Evolutionary conservation across 2,797 vertebrate species (phyloP), one percentile per base, ranked within the genome.

Genomic region (Kryptolebias ocellatus): DNA sequence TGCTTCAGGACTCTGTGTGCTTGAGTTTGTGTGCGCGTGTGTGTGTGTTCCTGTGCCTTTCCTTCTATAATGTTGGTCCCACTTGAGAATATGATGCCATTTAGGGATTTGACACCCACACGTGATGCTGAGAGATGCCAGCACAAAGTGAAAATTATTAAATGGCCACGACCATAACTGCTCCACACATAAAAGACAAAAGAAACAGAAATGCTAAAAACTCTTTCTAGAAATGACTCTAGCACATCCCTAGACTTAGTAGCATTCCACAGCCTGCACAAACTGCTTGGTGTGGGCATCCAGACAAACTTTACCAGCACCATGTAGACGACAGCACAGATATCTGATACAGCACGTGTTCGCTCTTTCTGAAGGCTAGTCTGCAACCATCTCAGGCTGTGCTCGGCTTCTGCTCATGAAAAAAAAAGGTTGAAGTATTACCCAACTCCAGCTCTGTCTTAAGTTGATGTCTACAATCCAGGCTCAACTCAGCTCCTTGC

Each of bases 1-100:
- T 83, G 90, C 89, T 93, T 91, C 90, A 91, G 92, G 91, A 91
- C 89, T 92, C 83, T 89, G 79, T 90, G 88, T 90, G 90, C 89
- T 87, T 89, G 90, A 91, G 83, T 90, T 88, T 89, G 83, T 92
- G 86, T 80, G 87, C 75, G 84, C 47, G 84, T 57, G 87, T 83
- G 86, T 92, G 81, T 87, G 87, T 90, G 86, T 92, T 91, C 86
- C 87, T 91, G 87, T 89, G 90, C 88, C 89, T 92, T 92, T 91
- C 87, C 90, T 91, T 90, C 83, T 85, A 89, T 79, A 87, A 89
- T 83, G 84, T 91, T 78, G 90, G 90, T 93, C 92, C 92, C 92
- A 92, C 88, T 90, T 81, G 87, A 93, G 91, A 92, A 93, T 86
- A 87, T 29, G 74, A 88, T 79, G 83, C 84, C 86, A 87, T 84